Evolutionary conservation across 37 sponge, comb jelly and placozoan species (phyloP).

Genomic region (Chondrilla cf. caribensis): DNA sequence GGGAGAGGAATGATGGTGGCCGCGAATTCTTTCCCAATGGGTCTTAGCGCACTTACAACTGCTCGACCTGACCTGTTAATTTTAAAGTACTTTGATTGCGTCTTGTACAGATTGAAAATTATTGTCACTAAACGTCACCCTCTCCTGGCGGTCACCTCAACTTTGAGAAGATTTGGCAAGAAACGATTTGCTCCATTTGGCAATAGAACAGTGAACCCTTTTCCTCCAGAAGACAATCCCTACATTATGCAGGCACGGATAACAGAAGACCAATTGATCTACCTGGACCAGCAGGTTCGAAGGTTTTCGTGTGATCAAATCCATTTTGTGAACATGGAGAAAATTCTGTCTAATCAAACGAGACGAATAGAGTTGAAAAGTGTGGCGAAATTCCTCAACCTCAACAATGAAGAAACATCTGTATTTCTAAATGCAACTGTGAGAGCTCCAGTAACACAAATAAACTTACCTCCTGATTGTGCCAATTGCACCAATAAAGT

Average conservation of each 20-base stretch:
- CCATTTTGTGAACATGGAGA: conserved; percentile 3
- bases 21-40: conserved; percentile 15
- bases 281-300: conserved; percentile 10
- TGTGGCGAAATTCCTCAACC: background rate
- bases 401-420: background rate
- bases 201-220: background rate
- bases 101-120: conserved; percentile 16
- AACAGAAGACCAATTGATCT: background rate
- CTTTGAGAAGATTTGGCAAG: conserved; percentile 24
- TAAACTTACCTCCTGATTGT: background rate
- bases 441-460: background rate
- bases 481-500: background rate
- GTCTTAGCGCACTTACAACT: background rate
- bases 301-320: conserved; percentile 6
- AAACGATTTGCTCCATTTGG: too few species aligned
- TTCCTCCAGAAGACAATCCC: background rate
- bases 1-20: background rate
- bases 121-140: conserved; percentile 12
- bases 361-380: background rate
- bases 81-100: conserved; percentile 23
- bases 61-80: conserved; percentile 12
- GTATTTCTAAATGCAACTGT: background rate
- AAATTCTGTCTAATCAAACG: background rate
- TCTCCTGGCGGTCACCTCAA: conserved; percentile 1
- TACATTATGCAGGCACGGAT: background rate